Base-by-base conservation (phyloP, 2,797 vertebrate species). In the Falco berigora region DNA sequence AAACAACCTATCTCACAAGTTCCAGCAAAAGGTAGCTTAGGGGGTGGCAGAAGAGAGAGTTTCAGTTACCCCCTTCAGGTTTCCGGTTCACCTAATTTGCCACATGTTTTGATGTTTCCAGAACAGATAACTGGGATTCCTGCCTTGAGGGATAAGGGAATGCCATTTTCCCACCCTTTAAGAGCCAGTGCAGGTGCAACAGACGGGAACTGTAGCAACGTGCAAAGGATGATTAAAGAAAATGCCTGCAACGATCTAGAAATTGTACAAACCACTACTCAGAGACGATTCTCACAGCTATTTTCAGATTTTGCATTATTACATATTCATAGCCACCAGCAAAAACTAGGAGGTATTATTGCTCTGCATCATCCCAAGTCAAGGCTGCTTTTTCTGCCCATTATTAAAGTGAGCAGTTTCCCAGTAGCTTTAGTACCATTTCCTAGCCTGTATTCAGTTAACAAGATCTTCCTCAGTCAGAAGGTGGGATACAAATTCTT, bases 151-250 rank as follows among this genome's bases (percentile, higher is more conserved):
- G 74, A 66, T 74, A 46, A 96, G 52, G 96, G 92, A 97, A 97
- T 49, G 87, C 94, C 96, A 93, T 94, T 96, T 97, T 97, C 97
- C 96, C 96, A 97, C n/a, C 96, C 83, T 84, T 86, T 44, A 56
- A 12, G 66, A 92, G 92, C 86, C 96, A 95, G 94, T 66, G 95
- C 97, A 98, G 97, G 97, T 98, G 97, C 96, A 97, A 36, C 62
- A 89, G 75, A 79, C 2, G 32, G 83, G 81, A 97, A 96, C 86
- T 95, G 97, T 18, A 97, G 92, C 95, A 96, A 97, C 96, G 61
- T 97, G 97, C 93, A 94, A 28, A 85, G 62, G 69, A 81, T 80
- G 91, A 96, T 97, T 92, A 96, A 93, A 92, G 93, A 88, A 89
- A 96, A 91, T 14, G 78, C 95, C 95, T 69, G 75, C 92, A 96